phyloP scores from a whole-genome alignment of 2,797 vertebrate genomes.

The Orientallactaga sibirica region DNA sequence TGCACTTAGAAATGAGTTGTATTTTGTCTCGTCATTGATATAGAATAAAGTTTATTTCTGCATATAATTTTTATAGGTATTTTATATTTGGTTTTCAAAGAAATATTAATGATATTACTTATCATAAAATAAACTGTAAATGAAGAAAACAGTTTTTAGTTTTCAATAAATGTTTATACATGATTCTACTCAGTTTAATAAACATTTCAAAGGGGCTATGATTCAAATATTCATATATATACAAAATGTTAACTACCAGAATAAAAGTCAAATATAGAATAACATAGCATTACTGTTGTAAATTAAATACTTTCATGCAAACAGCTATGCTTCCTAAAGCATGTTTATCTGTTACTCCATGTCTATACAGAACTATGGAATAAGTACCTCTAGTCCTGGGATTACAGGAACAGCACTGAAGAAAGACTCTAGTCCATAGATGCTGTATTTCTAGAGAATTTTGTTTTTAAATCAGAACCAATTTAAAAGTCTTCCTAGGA shows the following conservation, averaged over 20 bases:
- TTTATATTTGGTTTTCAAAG: slow-evolving; percentile 33
- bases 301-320: background rate
- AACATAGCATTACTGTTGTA: background rate
- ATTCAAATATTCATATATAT: background rate
- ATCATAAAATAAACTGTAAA: background rate
- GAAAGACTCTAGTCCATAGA: background rate
- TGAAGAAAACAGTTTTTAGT: background rate
- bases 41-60: background rate
- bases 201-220: background rate
- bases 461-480: background rate
- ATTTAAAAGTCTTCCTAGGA: background rate
- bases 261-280: background rate
- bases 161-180: background rate
- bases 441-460: background rate
- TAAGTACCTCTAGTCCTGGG: background rate
- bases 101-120: background rate
- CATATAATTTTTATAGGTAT: background rate
- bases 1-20: background rate
- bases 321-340: background rate
- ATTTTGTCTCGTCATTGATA: slow-evolving; percentile 11
- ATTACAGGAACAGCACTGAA: background rate
- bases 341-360: background rate
- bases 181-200: background rate
- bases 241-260: background rate
- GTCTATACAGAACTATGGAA: background rate